Conservation (phyloP, 2,888 invertebrate species). For the Leptinotarsa haldemani region DNA sequence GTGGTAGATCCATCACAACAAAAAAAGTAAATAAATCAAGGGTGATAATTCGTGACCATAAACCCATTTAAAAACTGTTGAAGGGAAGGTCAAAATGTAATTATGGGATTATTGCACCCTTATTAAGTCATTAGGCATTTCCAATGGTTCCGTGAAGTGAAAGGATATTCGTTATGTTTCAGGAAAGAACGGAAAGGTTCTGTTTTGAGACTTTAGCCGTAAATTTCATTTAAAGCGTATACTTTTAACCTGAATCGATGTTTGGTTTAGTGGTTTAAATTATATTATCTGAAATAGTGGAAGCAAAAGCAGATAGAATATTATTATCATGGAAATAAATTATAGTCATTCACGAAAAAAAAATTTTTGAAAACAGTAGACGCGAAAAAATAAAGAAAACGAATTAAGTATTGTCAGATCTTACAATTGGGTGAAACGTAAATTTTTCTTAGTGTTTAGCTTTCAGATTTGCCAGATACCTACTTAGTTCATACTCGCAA, state of each 20-base stretch:
- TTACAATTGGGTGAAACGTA: too few species aligned
- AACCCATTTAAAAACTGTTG: conserved; percentile 41
- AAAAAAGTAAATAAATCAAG: conserved; percentile 31
- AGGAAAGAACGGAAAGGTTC: conserved; percentile 16
- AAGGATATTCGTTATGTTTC: conserved; percentile 2
- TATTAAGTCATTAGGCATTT: conserved; percentile 39
- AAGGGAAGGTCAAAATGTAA: conserved; percentile 42
- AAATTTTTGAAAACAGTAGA: too few species aligned
- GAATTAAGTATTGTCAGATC: too few species aligned
- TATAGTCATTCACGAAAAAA: too few species aligned
- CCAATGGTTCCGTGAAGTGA: conserved; percentile 10
- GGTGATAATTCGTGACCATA: conserved; percentile 39
- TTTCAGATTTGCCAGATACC: too few species aligned
- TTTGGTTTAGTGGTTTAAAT: background rate
- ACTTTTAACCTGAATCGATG: background rate
- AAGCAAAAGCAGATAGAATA: background rate
- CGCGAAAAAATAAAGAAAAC: too few species aligned
- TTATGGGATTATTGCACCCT: conserved; percentile 48
- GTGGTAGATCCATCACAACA: conserved; percentile 36
- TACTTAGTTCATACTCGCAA: too few species aligned
- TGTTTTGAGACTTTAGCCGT: background rate
- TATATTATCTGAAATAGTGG: too few species aligned
- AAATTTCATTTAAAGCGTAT: conserved; percentile 17
- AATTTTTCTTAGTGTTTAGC: too few species aligned
- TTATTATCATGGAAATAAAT: background rate